Evolutionary conservation across 2,113 vertebrate species (phyloP).

Genomic region (Chiloscyllium plagiosum): DNA sequence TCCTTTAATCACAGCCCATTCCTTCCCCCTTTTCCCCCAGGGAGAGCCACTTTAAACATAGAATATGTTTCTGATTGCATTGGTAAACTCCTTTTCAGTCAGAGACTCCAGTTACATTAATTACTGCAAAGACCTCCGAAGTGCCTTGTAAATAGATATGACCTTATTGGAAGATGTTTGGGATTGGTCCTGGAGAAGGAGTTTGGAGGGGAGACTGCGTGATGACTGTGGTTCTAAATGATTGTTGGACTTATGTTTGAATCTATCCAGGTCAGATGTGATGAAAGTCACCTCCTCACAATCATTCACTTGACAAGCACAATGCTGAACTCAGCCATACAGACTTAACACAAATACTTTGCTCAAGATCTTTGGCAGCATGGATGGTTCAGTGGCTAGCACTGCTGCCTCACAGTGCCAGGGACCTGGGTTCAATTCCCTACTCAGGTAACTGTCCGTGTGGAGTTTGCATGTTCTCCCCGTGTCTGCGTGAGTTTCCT

Average conservation of each 20-base stretch:
- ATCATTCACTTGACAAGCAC: background rate
- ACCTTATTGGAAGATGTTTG: background rate
- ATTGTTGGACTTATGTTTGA: background rate
- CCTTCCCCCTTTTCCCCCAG: background rate
- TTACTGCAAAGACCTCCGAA: background rate
- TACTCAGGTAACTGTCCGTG: no score
- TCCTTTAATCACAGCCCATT: background rate
- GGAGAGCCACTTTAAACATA: background rate
- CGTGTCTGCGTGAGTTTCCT: no score
- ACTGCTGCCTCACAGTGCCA: no score
- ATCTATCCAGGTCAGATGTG: background rate
- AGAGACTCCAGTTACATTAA: background rate
- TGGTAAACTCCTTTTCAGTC: background rate
- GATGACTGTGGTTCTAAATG: background rate
- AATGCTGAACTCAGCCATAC: background rate
- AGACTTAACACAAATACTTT: no score
- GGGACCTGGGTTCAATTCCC: no score
- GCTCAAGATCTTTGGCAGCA: no score
- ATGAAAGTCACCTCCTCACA: background rate
- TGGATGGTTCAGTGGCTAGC: no score
- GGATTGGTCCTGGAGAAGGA: background rate
- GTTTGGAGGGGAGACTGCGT: background rate
- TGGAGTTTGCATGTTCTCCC: no score
- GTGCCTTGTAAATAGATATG: background rate
- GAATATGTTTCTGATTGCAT: background rate